Conservation (phyloP, 2,797 vertebrate genomes). For the Oreonectes daqikongensis region DNA sequence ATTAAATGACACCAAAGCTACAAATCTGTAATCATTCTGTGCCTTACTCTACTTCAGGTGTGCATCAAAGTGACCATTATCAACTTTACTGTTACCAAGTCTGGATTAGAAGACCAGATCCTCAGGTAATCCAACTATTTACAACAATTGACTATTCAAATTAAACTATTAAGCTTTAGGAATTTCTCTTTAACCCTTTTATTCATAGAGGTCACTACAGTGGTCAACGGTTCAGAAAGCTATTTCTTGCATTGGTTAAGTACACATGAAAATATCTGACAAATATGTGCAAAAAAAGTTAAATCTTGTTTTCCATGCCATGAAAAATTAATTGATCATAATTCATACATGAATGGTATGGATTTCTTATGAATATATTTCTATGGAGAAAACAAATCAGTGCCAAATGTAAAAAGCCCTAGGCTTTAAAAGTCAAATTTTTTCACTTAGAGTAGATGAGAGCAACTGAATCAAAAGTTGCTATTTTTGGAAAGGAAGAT, state of each 20-base stretch:
- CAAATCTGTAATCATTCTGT: background rate
- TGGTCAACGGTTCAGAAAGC: no score
- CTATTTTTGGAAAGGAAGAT: background rate
- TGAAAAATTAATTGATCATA: no score
- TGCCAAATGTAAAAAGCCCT: background rate
- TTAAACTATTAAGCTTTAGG: no score
- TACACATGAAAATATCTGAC: no score
- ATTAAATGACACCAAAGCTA: background rate
- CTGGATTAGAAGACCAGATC: conserved; percentile 87
- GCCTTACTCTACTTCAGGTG: conserved; percentile 70
- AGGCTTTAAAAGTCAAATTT: no score
- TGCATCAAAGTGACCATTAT: conserved; percentile 92
- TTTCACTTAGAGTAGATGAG: no score
- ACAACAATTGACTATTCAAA: background rate
- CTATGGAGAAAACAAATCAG: background rate
- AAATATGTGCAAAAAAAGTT: no score
- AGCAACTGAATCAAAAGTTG: background rate
- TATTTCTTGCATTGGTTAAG: no score
- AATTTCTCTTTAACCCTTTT: no score
- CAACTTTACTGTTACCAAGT: conserved; percentile 88
- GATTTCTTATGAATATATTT: background rate
- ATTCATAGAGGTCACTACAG: no score
- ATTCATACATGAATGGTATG: background rate
- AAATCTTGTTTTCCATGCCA: no score
- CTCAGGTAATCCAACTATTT: conserved; percentile 63